Evolutionary conservation across 2,113 vertebrate genomes (phyloP), one percentile per base, ranked within the genome.

Genomic region (Ciconia boyciana): DNA sequence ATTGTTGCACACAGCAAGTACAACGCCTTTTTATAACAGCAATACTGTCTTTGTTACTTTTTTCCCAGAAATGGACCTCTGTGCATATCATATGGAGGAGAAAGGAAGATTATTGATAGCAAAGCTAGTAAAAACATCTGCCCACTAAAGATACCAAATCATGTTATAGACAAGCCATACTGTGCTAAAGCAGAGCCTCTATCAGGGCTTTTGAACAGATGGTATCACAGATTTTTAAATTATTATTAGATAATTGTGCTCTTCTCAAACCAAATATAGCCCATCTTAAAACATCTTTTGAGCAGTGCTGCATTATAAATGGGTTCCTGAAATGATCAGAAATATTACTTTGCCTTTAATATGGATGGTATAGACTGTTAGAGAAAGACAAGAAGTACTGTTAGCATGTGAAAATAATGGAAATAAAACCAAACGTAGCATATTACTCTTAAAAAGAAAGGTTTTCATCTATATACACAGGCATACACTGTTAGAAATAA

Each of bases 221-320:
- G 94, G 94, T 25, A 92, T 65, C 44, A 82, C 93, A 97, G 94
- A 94, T 94, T 96, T 94, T 81, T 13, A 85, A 91, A 95, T 91
- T 93, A 97, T 96, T 95, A 96, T 96, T 96, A 96, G 93, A 87
- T 79, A 93, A 94, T 94, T 91, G 75, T 79, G 49, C 49, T 96
- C 34, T 66, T 95, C 83, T 91, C 81, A 83, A 89, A 3, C 78
- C 48, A 97, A 96, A 93, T 82, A 93, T 65, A 95, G 61, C 31
- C 48, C n/a, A 76, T 79, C 81, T 89, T 58, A 81, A 89, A 95
- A 68, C 55, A 94, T 71, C 24, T 61, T 96, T 76, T 51, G 69
- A 87, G 61, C 10, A 39, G 20, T 25, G 7, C 32, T 77, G 25
- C 64, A 57, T 79, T 89, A 68, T 19, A 91, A 91, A 91, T 26